Evolutionary conservation across 2,797 vertebrate genomes (phyloP).

Genomic region (Cheracebus regulus): DNA sequence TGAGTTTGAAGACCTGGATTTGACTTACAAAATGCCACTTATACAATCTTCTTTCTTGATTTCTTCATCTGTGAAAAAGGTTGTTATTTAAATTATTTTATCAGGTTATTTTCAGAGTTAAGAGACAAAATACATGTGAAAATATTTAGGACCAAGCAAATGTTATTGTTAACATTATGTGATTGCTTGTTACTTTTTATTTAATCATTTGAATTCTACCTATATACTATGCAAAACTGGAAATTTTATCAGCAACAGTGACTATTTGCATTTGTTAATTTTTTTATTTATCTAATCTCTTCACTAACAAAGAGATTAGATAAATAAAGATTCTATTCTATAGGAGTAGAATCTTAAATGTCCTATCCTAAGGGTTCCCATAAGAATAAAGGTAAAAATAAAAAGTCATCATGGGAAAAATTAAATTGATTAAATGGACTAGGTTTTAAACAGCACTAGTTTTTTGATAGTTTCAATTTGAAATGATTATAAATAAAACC

Average conservation of each 20-base stretch:
- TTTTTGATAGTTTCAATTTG: conserved; percentile 68
- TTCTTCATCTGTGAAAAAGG: conserved; percentile 20
- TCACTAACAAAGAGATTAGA: conserved; percentile 8
- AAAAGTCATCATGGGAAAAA: conserved; percentile 65
- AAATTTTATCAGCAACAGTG: neutral
- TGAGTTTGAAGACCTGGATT: neutral
- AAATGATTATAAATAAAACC: conserved; percentile 67
- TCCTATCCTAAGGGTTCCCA: neutral
- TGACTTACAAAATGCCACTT: conserved; percentile 1
- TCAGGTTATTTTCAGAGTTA: neutral
- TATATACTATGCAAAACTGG: neutral
- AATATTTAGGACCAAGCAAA: conserved; percentile 11
- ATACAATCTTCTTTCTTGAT: neutral
- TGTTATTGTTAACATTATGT: neutral
- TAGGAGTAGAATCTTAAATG: conserved; percentile 19
- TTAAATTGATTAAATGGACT: conserved; percentile 56
- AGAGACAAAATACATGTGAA: neutral
- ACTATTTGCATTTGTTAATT: neutral
- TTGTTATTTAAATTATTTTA: conserved; percentile 32
- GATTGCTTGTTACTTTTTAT: conserved; percentile 8
- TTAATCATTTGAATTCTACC: conserved; percentile 31
- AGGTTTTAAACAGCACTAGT: conserved; percentile 36
- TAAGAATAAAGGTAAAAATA: conserved; percentile 61
- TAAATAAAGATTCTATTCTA: neutral
- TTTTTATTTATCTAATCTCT: neutral